Base-by-base conservation (phyloP, 1,140 invertebrate species). In the Drosophila sturtevanti region DNA sequence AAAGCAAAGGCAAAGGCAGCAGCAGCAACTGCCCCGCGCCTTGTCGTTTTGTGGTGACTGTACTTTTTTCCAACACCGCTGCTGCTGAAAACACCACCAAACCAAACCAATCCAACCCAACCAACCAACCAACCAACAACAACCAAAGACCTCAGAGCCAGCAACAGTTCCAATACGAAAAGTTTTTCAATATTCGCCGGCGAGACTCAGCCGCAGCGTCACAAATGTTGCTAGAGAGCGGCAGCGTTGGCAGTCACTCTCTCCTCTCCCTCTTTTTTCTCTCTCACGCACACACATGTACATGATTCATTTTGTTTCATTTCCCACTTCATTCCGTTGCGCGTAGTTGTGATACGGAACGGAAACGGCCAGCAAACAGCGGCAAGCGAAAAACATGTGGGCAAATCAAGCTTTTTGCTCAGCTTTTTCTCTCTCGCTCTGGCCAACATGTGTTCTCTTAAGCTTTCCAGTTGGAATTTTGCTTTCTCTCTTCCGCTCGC, bases 121-220 rank as follows among this genome's bases (percentile, higher is more conserved):
- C 72, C 55, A 68, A 75, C 72, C 55, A 68, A 75, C 72, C 72
- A 78, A 71, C 56, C 64, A 62, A 52, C 60, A 56, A 48, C 44
- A 54, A 58, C 62, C 51, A 52, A 41, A 59, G 56, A 62, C 35
- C 60, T n/a, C 70, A 69, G 68, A 86, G 72, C 68, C 82, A 86
- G 82, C 82, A 89, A 86, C 82, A 86, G 84, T 86, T 86, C 82
- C 82, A 86, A 86, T 86, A 79, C 82, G 84, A 86, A 86, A 81
- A 86, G 48, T 89, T 82, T 86, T 86, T 86, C 84, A 86, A 86
- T 86, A 87, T 86, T 86, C 84, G 82, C 82, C 82, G 82, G 82
- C 82, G 75, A 69, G 41, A 4, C 41, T 48, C 41, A 48, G 41
- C 73, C 62, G 22, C 74, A 64, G 62, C 79, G 80, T 81, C 77